Base-by-base conservation (phyloP, 2,113 vertebrate genomes). In the Gallinago jamesoni region DNA sequence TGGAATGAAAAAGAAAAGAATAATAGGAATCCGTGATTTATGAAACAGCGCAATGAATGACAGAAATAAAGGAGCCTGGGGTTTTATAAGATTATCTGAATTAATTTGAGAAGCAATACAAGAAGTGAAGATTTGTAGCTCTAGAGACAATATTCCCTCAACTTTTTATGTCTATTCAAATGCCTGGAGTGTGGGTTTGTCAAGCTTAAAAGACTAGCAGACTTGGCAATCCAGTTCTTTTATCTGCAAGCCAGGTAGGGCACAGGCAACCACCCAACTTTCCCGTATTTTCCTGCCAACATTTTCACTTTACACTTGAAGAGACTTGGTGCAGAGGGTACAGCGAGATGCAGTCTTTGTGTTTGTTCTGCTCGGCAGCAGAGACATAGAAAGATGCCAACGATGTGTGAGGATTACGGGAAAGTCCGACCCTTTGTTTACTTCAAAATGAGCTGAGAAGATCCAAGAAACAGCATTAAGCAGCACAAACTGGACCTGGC, bases 211-310 rank as follows among this genome's bases (percentile, higher is more conserved):
- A 86, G 90, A 7, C 84, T 39, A 55, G 73, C 59, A 87, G 90
- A 2, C 77, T 87, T 77, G 92, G 90, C 87, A 84, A 52, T 15
- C 64, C 27, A 21, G 69, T 81, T 87, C 90, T 70, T 96, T 95
- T 95, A 89, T 95, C 82, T 53, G 31, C 74, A 63, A 70, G 96
- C 94, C 96, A 96, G 96, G 94, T 94, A 90, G 88, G 88, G 85
- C 82, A 74, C 84, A 67, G 96, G 81, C 90, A 62, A 23, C 56
- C 25, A 11, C 89, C 84, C 92, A 72, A 48, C 37, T 84, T 87
- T 48, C 82, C 84, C 21, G 0, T 19, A 33, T 35, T 63, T 68
- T 69, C 35, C 60, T 94, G 94, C 96, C 93, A 94, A 60, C 39
- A 18, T 41, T 95, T 94, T 89, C 77, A 21, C 73, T 89, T 91